These are phyloP conservation scores for Lithophane leautieri DNA, from an alignment of 2,888 invertebrate genomes.

Conservation along the genomic window DNA sequence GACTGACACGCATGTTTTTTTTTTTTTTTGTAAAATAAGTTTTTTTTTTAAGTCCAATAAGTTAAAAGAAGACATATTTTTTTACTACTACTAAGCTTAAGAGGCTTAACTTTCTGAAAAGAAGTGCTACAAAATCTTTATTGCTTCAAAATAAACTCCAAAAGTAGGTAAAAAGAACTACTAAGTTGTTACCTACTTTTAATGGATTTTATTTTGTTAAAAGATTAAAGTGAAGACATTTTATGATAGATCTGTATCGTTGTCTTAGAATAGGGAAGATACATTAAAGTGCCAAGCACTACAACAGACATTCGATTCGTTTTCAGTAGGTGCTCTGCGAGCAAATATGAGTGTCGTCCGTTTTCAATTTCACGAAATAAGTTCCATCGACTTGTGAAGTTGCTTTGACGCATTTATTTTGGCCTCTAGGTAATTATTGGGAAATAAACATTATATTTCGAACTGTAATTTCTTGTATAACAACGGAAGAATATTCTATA, in stretches of 20 bases:
- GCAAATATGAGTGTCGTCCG: conserved; percentile 19
- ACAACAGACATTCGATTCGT: conserved; percentile 37
- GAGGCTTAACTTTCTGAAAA: conserved; percentile 5
- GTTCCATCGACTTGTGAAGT: neutral
- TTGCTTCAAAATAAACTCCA: conserved; percentile 10
- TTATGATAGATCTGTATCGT: conserved; percentile 4
- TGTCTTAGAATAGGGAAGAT: conserved; percentile 5
- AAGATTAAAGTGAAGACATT: neutral
- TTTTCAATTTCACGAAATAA: conserved; percentile 5
- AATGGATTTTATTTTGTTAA: too few species aligned
- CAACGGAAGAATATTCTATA: neutral
- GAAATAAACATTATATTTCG: too few species aligned
- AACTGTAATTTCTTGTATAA: neutral
- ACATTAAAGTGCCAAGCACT: conserved; percentile 38
- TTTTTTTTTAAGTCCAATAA: too few species aligned
- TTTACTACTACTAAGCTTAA: neutral
- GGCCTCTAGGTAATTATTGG: neutral
- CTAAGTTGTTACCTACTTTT: too few species aligned
- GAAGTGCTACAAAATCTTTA: neutral
- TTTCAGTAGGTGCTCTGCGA: conserved; percentile 13
- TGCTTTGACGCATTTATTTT: neutral
- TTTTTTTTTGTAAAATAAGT: too few species aligned
- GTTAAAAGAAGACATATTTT: neutral
- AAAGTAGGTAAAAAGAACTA: neutral
- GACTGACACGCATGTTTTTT: too few species aligned